Evolutionary conservation across 2,113 vertebrate genomes (phyloP).

Genomic region (Arizona elegans): DNA sequence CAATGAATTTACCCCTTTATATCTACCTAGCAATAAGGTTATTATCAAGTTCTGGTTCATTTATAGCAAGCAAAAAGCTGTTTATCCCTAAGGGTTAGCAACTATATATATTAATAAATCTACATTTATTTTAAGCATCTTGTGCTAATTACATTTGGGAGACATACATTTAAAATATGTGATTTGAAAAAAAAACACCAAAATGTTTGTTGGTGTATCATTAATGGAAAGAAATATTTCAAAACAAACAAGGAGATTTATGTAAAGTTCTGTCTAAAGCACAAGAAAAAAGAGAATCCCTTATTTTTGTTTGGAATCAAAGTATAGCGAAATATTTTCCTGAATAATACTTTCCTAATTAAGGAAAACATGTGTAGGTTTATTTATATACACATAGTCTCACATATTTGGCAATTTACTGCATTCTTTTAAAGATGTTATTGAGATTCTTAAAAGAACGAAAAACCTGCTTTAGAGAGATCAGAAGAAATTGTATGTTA

Average conservation of each 20-base stretch:
- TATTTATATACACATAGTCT: neutral
- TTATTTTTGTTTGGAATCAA: slow-evolving; percentile 15
- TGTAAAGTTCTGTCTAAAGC: slow-evolving; percentile 3
- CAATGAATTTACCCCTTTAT: neutral
- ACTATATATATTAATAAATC: slow-evolving; percentile 10
- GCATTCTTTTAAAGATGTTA: slow-evolving; percentile 13
- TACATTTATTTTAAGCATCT: fast-evolving
- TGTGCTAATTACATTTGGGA: neutral
- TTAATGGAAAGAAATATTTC: slow-evolving; percentile 7
- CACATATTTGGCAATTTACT: neutral
- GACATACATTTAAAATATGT: neutral
- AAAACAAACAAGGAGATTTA: neutral
- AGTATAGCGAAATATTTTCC: slow-evolving; percentile 7
- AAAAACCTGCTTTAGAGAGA: neutral
- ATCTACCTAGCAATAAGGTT: slow-evolving; percentile 2
- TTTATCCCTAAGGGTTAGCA: neutral
- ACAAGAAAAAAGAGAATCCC: neutral
- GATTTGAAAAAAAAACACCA: neutral
- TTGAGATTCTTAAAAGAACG: neutral
- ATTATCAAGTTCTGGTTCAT: neutral
- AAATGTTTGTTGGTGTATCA: neutral
- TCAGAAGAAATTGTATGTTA: neutral
- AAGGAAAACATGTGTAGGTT: neutral
- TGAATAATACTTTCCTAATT: slow-evolving; percentile 12
- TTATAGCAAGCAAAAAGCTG: slow-evolving; percentile 4